Conservation (phyloP, 2,888 invertebrate species). For the Agrenia bidenticulata region DNA sequence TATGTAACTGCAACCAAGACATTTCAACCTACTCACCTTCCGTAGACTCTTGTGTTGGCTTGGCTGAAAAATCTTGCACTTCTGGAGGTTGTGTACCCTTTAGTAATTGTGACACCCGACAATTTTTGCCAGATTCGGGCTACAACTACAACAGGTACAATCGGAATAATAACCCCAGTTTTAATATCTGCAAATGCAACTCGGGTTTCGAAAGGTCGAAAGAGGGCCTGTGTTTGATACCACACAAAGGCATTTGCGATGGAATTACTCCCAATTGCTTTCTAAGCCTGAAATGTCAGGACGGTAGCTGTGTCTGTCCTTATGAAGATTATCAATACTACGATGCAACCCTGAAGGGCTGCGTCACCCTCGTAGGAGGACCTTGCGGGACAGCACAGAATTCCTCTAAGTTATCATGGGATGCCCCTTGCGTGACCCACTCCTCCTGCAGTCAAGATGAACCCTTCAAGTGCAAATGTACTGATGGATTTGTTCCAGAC, state of each 20-base stretch:
- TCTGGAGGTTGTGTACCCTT: too few species aligned
- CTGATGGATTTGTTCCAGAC: too few species aligned
- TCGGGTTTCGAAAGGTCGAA: background rate
- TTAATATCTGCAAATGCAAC: too few species aligned
- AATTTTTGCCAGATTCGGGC: too few species aligned
- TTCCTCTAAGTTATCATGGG: background rate
- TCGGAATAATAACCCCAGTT: too few species aligned
- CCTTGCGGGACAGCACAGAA: conserved; percentile 21
- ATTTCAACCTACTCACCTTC: conserved; percentile 17
- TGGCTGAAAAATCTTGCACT: conserved; percentile 17
- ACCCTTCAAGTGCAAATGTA: too few species aligned
- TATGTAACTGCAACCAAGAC: conserved; percentile 27
- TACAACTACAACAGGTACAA: too few species aligned
- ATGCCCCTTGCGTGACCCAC: too few species aligned
- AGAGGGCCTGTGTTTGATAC: conserved; percentile 16
- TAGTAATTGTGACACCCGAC: too few species aligned
- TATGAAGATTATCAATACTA: conserved; percentile 24
- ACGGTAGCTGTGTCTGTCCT: conserved; percentile 29
- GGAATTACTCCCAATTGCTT: conserved; percentile 20
- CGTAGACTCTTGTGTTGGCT: conserved; percentile 24
- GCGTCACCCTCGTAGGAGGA: conserved; percentile 28
- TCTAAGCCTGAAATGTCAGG: conserved; percentile 28
- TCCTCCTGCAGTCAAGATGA: too few species aligned
- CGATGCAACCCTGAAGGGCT: conserved; percentile 21
- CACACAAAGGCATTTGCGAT: conserved; percentile 26